Base-by-base conservation (phyloP, 2,113 vertebrate genomes). In the Perca schrenkii region DNA sequence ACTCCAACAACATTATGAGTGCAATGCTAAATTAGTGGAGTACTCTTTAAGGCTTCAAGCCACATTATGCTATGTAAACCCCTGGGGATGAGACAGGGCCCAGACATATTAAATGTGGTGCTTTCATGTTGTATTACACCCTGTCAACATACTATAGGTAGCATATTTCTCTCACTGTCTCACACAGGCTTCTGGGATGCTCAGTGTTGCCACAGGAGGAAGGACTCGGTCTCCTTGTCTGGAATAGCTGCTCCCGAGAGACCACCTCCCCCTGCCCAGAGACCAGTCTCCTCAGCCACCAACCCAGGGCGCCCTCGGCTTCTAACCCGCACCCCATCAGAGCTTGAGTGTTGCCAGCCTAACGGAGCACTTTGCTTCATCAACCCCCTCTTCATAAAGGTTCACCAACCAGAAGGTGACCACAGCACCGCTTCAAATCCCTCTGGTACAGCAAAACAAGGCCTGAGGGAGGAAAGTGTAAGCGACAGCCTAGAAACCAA, bases 351-450 rank as follows among this genome's bases (percentile, higher is more conserved):
- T 89, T 95, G 96, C 94, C 97, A 97, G 94, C 95, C 95, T 89
- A 98, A 97, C 25, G 97, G 97, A 83, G 98, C 98, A 0, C 94
- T 99, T 89, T 98, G 97, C 91, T 99, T 99, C 89, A 96, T 98
- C 92, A 99, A 99, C 93, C 98, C 98, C 12, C 96, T 99, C 61
- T 99, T 99, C 92, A 90, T 97, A 53, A 97, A 97, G 95, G 96
- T 97, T 70, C 97, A 98, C 90, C 97, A 95, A 82, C 90, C 94
- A 83, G 95, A 95, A 77, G 77, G 91, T 28, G 90, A 91, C 72
- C 86, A 89, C 64, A 90, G 92, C 72, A 82, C 93, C 77, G 1
- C 79, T 15, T 47, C 56, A 36, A 87, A 89, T 67, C 87, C 90
- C 83, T 88, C 88, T 79, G 56, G 36, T 43, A 57, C 63, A 70